These are phyloP conservation scores for Physocephala rufipes DNA, from an alignment of 2,888 invertebrate species.

Conservation along the genomic window DNA sequence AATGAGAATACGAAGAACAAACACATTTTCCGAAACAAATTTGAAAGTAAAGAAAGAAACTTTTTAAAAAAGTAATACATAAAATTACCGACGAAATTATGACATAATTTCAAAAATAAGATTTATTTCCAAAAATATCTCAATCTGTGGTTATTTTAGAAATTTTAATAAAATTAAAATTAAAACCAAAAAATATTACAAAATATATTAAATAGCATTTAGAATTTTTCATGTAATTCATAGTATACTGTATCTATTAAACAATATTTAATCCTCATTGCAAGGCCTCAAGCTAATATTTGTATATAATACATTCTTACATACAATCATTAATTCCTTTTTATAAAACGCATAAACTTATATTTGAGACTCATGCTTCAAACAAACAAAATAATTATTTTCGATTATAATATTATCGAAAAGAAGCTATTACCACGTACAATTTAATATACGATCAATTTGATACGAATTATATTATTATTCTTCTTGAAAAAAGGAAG, in stretches of 20 bases:
- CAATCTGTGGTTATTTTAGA: constrained; percentile 56
- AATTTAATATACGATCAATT: no score
- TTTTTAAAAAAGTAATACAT: not conserved
- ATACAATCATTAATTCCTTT: not conserved
- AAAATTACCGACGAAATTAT: constrained; percentile 21
- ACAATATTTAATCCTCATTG: not conserved
- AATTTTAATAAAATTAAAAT: constrained; percentile 47
- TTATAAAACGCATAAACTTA: not conserved
- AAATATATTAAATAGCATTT: constrained; percentile 32
- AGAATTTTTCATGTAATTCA: constrained; percentile 36
- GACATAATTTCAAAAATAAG: constrained; percentile 7
- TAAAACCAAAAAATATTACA: constrained; percentile 31
- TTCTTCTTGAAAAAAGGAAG: no score
- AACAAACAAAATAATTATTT: no score
- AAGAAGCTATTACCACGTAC: no score
- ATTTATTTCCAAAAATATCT: not conserved
- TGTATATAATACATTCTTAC: constrained; percentile 7
- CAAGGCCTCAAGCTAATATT: constrained; percentile 2
- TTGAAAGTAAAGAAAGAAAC: not conserved
- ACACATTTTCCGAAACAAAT: not conserved
- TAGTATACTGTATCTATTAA: constrained; percentile 22
- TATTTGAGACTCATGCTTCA: not conserved
- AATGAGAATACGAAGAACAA: no score
- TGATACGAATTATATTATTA: no score
- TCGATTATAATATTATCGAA: no score